These are phyloP conservation scores for Myathropa florea DNA, from an alignment of 2,888 invertebrate genomes.

Conservation along the genomic window DNA sequence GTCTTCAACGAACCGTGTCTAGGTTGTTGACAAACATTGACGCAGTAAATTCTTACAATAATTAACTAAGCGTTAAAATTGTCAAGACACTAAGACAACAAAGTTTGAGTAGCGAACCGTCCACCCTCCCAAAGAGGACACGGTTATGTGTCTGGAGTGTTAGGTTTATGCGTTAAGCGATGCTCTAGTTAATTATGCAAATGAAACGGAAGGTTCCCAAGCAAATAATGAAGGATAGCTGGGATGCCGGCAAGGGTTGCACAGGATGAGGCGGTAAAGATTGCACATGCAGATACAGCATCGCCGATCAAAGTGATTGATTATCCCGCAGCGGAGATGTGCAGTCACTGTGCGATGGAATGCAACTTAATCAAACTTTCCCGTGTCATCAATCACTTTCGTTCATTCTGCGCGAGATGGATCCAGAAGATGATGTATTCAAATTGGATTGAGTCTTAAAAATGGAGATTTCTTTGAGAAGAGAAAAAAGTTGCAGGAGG, in stretches of 20 bases:
- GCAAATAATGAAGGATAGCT: conserved; percentile 23
- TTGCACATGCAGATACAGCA: conserved; percentile 32
- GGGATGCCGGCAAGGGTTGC: not conserved
- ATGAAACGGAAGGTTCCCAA: conserved; percentile 6
- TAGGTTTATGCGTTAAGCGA: conserved; percentile 39
- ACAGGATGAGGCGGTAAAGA: conserved; percentile 4
- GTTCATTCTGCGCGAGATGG: conserved; percentile 2
- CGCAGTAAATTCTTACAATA: conserved; percentile 66
- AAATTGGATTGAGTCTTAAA: conserved; percentile 2
- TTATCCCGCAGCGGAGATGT: conserved; percentile 20
- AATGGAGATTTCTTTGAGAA: too few species aligned
- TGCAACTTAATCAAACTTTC: conserved; percentile 63
- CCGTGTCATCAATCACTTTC: conserved; percentile 51
- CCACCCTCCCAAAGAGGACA: too few species aligned
- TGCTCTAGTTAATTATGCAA: conserved; percentile 29
- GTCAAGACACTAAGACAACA: conserved; percentile 57
- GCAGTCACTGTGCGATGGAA: conserved; percentile 33
- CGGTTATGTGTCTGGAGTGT: conserved; percentile 2
- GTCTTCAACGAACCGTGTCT: conserved; percentile 57
- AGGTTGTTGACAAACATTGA: conserved; percentile 67
- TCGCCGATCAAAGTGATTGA: conserved; percentile 46
- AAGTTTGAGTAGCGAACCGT: conserved; percentile 14
- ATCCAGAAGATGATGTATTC: conserved; percentile 45
- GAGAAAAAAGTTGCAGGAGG: too few species aligned
- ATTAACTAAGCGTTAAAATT: conserved; percentile 71